Conservation (phyloP, 2,888 invertebrate genomes). For the Brachypterus glaber region DNA sequence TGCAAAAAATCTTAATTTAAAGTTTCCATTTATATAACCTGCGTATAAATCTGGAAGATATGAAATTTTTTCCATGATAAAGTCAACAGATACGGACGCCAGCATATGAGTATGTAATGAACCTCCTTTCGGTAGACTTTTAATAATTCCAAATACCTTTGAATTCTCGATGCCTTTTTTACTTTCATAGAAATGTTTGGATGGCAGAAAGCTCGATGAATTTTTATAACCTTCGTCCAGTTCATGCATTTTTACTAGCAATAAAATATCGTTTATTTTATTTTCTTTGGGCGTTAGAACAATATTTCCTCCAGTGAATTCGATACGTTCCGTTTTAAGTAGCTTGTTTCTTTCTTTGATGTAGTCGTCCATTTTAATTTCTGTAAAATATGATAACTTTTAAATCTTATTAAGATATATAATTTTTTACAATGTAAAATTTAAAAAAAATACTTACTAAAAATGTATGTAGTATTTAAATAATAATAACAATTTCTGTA, state of each 20-base stretch:
- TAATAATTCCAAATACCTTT: slow-evolving; percentile 56
- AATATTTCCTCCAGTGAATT: slow-evolving; percentile 21
- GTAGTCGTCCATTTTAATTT: too few relatives aligned
- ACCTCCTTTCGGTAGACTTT: slow-evolving; percentile 65
- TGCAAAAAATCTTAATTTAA: slow-evolving; percentile 34
- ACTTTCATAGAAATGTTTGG: slow-evolving; percentile 55
- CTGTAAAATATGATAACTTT: too few relatives aligned
- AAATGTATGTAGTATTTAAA: too few relatives aligned
- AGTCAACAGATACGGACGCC: slow-evolving; percentile 53
- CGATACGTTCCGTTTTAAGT: background rate
- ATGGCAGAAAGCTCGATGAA: slow-evolving; percentile 46
- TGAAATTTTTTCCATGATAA: slow-evolving; percentile 51
- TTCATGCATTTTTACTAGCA: slow-evolving; percentile 30
- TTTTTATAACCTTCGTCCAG: slow-evolving; percentile 28
- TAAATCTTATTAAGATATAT: too few relatives aligned
- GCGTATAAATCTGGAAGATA: slow-evolving; percentile 52
- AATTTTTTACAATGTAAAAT: too few relatives aligned
- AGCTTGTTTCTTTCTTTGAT: too few relatives aligned
- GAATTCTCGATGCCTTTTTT: slow-evolving; percentile 51
- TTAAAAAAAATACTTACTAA: too few relatives aligned
- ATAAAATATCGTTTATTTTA: slow-evolving; percentile 28
- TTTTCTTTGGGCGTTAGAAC: slow-evolving; percentile 26
- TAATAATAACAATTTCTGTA: too few relatives aligned
- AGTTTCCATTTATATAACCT: slow-evolving; percentile 29
- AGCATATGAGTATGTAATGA: slow-evolving; percentile 62